Percentiles rank a stretch among this genome's conserved stretches.
phyloP scores from a whole-genome alignment of 2,888 invertebrate genomes.

The Heliconius ismenius region DNA sequence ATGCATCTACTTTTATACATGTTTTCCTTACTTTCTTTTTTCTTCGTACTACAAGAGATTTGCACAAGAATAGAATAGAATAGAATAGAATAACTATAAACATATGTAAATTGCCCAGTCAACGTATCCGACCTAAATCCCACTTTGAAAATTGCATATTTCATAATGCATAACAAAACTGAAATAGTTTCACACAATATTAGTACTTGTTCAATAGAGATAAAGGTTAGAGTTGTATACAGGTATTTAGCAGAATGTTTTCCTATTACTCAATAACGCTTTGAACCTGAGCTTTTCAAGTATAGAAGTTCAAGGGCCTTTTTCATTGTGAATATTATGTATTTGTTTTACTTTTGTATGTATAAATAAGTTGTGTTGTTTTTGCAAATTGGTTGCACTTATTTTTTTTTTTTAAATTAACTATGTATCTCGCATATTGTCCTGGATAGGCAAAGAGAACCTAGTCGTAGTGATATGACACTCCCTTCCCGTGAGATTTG shows the following conservation, averaged over 20 bases:
- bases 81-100: constrained; percentile 16
- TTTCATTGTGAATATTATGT: constrained; percentile 3
- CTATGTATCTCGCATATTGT: too few relatives aligned
- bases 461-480: too few relatives aligned
- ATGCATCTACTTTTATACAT: not conserved
- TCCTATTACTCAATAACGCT: constrained; percentile 37
- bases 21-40: not conserved
- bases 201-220: not conserved
- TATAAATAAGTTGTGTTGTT: not conserved
- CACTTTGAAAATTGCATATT: constrained; percentile 44
- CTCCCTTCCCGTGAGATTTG: too few relatives aligned
- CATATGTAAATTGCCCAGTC: constrained; percentile 36
- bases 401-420: not conserved
- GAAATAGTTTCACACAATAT: constrained; percentile 19
- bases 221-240: constrained; percentile 41
- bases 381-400: not conserved
- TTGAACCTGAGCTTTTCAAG: constrained; percentile 29
- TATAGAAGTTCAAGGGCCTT: constrained; percentile 25
- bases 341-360: not conserved
- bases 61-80: not conserved
- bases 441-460: too few relatives aligned
- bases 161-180: constrained; percentile 41
- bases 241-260: constrained; percentile 21
- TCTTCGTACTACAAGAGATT: not conserved
- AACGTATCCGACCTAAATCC: constrained; percentile 44